These are phyloP conservation scores for Choloepus didactylus DNA, from an alignment of 2,797 vertebrate genomes.

Conservation along the genomic window DNA sequence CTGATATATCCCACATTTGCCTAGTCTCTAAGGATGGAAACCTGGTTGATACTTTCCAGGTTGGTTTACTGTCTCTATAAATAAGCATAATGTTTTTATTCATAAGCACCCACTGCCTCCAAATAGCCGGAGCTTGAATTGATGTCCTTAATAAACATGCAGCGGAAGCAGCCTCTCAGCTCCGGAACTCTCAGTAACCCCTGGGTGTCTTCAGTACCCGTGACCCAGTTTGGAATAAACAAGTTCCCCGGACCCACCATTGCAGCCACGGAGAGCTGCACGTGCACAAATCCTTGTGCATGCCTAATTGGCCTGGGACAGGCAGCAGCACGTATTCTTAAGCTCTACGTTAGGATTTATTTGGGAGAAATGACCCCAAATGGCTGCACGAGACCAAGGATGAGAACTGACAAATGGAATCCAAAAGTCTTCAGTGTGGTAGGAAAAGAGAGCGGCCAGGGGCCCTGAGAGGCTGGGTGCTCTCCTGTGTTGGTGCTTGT, in stretches of 20 bases:
- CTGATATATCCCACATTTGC: conserved; percentile 75
- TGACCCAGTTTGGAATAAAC: not conserved
- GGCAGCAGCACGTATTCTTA: not conserved
- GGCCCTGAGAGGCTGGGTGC: not conserved
- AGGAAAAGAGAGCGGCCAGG: not conserved
- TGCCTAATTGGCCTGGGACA: not conserved
- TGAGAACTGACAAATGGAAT: not conserved
- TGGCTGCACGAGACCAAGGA: not conserved
- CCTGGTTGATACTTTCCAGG: conserved; percentile 79
- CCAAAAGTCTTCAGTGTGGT: not conserved
- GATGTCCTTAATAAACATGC: not conserved
- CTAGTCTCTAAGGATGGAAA: conserved; percentile 72
- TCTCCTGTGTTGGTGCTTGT: not conserved
- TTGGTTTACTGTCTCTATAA: conserved; percentile 83
- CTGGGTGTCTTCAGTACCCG: not conserved
- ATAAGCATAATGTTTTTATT: conserved; percentile 71
- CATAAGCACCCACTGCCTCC: conserved; percentile 41
- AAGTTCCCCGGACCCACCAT: not conserved
- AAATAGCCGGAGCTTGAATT: not conserved
- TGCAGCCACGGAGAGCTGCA: not conserved
- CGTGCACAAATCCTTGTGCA: not conserved
- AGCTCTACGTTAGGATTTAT: not conserved
- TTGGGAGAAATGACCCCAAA: not conserved
- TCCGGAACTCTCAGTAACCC: not conserved
- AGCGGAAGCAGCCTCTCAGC: not conserved